Conservation (phyloP, 2,113 vertebrate species). For the Tyrannus savana region DNA sequence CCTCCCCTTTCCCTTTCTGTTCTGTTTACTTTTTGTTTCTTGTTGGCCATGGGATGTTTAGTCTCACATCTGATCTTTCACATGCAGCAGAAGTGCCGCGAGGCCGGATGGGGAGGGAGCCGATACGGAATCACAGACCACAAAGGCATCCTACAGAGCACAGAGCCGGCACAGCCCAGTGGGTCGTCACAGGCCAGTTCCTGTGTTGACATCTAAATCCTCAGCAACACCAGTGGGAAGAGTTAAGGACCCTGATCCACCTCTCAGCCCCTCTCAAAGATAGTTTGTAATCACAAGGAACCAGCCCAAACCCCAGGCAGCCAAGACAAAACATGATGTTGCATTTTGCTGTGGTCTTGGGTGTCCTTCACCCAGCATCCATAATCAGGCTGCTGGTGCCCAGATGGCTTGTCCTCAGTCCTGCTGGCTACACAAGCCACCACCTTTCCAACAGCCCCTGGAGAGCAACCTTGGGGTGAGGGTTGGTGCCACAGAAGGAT, state of each 20-base stretch:
- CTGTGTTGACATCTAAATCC: background rate
- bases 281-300: background rate
- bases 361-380: background rate
- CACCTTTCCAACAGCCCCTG: background rate
- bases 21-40: background rate
- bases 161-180: background rate
- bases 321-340: background rate
- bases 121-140: background rate
- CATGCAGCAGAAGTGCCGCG: fast-evolving
- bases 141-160: background rate
- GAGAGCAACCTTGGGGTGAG: background rate
- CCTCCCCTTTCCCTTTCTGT: background rate
- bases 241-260: background rate
- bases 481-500: background rate
- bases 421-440: background rate
- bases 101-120: fast-evolving
- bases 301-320: background rate
- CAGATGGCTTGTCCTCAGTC: background rate
- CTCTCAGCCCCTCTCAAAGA: background rate
- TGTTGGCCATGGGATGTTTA: background rate
- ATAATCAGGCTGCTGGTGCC: background rate
- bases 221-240: background rate
- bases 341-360: background rate
- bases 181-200: background rate
- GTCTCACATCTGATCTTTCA: background rate